Evolutionary conservation across 1,140 invertebrate genomes (phyloP).

Genomic region (Lucilia sericata): DNA sequence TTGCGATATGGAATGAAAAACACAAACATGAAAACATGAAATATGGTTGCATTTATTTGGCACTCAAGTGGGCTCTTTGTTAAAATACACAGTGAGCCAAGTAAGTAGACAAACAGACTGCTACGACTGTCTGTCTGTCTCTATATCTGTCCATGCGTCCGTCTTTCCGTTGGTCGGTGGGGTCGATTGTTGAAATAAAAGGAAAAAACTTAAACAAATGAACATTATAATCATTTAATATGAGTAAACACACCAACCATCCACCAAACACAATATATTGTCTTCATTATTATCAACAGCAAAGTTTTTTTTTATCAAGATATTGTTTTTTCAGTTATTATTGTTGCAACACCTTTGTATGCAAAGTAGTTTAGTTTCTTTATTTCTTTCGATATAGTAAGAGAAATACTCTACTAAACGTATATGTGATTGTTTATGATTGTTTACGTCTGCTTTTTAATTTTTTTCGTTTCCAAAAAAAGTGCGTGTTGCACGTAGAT

Average conservation of each 20-base stretch:
- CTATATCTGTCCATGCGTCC: not conserved
- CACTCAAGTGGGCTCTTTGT: slow-evolving; percentile 19
- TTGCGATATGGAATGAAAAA: not conserved
- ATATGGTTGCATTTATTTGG: slow-evolving; percentile 20
- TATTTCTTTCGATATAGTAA: too few species aligned
- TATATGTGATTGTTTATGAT: too few species aligned
- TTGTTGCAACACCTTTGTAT: slow-evolving; percentile 26
- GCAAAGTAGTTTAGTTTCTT: slow-evolving; percentile 8
- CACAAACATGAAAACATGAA: not conserved
- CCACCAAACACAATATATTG: not conserved
- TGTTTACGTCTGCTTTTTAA: not conserved
- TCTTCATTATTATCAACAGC: not conserved
- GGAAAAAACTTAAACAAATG: not conserved
- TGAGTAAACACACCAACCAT: not conserved
- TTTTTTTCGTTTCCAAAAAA: not conserved
- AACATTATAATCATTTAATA: slow-evolving; percentile 17
- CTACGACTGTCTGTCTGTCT: not conserved
- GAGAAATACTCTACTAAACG: too few species aligned
- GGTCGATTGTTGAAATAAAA: not conserved
- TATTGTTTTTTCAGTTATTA: not conserved
- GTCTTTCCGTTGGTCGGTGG: not conserved
- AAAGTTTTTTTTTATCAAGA: slow-evolving; percentile 5
- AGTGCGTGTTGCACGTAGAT: not conserved
- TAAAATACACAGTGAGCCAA: not conserved
- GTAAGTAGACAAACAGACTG: not conserved